These are phyloP conservation scores for Dipodomys merriami DNA, from an alignment of 2,113 vertebrate genomes.

Conservation along the genomic window DNA sequence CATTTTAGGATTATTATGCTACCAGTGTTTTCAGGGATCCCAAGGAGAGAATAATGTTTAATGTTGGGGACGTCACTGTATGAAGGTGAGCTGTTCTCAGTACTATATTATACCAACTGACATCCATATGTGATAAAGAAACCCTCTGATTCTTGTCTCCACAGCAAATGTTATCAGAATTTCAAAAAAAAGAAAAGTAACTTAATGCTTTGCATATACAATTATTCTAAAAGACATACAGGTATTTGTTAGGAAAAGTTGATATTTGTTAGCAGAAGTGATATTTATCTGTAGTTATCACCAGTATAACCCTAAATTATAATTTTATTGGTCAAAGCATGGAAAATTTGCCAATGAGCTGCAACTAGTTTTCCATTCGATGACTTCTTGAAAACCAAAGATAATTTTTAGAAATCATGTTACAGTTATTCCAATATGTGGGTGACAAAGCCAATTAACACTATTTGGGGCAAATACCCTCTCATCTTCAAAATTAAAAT, in stretches of 20 bases:
- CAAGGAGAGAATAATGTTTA: background rate
- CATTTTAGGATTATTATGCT: background rate
- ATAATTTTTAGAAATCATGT: constrained; percentile 41
- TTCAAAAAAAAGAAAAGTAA: background rate
- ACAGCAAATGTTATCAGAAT: constrained; percentile 4
- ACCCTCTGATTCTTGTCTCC: background rate
- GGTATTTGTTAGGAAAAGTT: constrained; percentile 29
- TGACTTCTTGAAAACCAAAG: constrained; percentile 39
- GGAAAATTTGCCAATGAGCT: background rate
- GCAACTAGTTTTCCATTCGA: background rate
- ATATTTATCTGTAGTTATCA: background rate
- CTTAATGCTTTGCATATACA: background rate
- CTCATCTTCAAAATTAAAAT: constrained; percentile 59
- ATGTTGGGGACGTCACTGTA: background rate
- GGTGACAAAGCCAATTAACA: constrained; percentile 51
- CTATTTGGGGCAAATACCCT: background rate
- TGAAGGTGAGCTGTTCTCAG: background rate
- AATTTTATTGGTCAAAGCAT: background rate
- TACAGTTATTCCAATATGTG: constrained; percentile 49
- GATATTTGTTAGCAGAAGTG: background rate
- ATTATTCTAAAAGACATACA: constrained; percentile 4
- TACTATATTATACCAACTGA: background rate
- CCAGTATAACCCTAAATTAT: background rate
- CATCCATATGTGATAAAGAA: background rate
- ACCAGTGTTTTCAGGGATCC: background rate